Evolutionary conservation across 2,113 vertebrate species (phyloP).

Genomic region (Ciconia boyciana): DNA sequence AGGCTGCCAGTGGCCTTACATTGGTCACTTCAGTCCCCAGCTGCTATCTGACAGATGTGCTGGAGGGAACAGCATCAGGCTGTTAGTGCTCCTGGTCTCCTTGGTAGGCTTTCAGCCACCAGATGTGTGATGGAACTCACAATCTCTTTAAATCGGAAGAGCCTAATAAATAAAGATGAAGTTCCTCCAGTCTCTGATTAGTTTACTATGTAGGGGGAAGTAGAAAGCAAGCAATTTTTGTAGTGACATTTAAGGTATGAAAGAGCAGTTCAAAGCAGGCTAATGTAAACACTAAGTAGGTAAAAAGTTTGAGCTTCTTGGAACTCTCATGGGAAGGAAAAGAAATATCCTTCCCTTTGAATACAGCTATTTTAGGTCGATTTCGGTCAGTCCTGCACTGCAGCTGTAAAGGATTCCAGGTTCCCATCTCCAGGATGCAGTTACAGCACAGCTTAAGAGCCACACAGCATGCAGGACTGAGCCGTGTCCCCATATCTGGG

Average conservation of each 20-base stretch:
- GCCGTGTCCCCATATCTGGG: neutral
- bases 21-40: neutral
- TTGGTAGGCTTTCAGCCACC: neutral
- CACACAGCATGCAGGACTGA: neutral
- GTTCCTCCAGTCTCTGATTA: neutral
- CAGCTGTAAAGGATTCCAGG: neutral
- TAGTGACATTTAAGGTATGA: neutral
- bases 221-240: neutral
- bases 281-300: neutral
- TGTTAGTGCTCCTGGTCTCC: neutral
- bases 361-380: neutral
- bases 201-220: neutral
- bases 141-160: conserved; percentile 30
- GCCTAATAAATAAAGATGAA: conserved; percentile 43
- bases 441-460: neutral
- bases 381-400: neutral
- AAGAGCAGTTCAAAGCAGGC: neutral
- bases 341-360: neutral
- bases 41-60: conserved; percentile 18
- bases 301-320: neutral
- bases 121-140: conserved; percentile 16
- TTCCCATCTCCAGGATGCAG: neutral
- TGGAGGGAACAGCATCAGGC: neutral
- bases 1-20: neutral
- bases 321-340: neutral